Conservation (phyloP, 2,113 vertebrate species). For the Thalassarche chlororhynchos region DNA sequence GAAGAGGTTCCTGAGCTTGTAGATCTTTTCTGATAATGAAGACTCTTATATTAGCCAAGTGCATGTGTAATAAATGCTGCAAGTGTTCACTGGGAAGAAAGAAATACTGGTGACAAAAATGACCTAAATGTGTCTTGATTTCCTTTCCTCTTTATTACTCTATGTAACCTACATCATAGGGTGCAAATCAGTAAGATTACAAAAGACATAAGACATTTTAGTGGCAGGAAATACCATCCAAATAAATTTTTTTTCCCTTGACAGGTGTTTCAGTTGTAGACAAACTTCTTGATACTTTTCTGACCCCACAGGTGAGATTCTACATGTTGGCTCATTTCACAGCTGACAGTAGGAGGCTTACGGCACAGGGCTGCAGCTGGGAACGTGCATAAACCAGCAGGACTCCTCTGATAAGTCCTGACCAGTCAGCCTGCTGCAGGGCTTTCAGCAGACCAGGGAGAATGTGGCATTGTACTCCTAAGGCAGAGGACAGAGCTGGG, state of each 20-base stretch:
- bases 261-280: not conserved
- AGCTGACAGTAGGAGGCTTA: not conserved
- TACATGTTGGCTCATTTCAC: not conserved
- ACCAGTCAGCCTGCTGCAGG: not conserved
- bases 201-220: not conserved
- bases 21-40: not conserved
- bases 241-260: not conserved
- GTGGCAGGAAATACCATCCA: not conserved
- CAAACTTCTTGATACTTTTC: not conserved
- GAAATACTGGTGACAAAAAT: not conserved
- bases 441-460: not conserved
- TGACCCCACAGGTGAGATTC: not conserved
- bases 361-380: not conserved
- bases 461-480: not conserved
- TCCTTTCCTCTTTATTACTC: not conserved
- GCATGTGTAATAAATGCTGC: not conserved
- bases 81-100: not conserved
- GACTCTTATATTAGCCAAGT: not conserved
- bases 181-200: not conserved
- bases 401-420: not conserved
- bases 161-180: not conserved
- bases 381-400: not conserved
- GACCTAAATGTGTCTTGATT: not conserved
- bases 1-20: not conserved
- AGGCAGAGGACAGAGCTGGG: not conserved